Conservation (phyloP, 2,797 vertebrate species). For the Syngnathus acus region DNA sequence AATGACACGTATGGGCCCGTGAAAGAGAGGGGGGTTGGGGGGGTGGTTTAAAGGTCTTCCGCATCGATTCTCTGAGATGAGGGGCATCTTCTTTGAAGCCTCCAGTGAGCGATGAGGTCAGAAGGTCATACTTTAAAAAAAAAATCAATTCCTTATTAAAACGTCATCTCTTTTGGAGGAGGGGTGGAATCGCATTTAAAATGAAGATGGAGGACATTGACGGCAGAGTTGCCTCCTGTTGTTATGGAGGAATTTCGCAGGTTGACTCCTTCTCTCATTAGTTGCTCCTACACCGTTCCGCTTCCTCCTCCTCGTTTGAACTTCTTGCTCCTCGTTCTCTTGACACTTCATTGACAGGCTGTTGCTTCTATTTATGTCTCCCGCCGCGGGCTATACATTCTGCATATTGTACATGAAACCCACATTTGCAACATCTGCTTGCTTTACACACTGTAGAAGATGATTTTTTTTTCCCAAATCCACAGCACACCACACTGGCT, state of each 20-base stretch:
- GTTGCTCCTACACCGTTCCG: slow-evolving; percentile 25
- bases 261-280: slow-evolving; percentile 46
- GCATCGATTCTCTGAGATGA: slow-evolving; percentile 57
- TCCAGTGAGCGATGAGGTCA: slow-evolving; percentile 58
- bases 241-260: slow-evolving; percentile 48
- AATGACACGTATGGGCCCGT: slow-evolving; percentile 49
- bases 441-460: slow-evolving; percentile 31
- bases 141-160: slow-evolving; percentile 72
- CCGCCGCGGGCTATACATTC: slow-evolving; percentile 59
- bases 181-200: slow-evolving; percentile 28
- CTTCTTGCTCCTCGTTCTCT: slow-evolving; percentile 58
- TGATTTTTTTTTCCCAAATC: neutral
- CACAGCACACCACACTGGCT: neutral
- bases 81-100: slow-evolving; percentile 41
- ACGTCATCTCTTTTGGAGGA: slow-evolving; percentile 46
- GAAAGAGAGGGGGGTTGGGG: slow-evolving; percentile 30
- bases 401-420: slow-evolving; percentile 58
- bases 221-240: slow-evolving; percentile 54
- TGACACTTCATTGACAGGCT: slow-evolving; percentile 66
- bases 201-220: slow-evolving; percentile 66
- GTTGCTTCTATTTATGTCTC: slow-evolving; percentile 66
- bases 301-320: slow-evolving; percentile 64
- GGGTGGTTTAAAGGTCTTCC: slow-evolving; percentile 33
- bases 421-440: slow-evolving; percentile 61
- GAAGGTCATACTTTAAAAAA: slow-evolving; percentile 48